Conservation (phyloP, 2,797 vertebrate genomes). For the Toxotes lorentzi region DNA sequence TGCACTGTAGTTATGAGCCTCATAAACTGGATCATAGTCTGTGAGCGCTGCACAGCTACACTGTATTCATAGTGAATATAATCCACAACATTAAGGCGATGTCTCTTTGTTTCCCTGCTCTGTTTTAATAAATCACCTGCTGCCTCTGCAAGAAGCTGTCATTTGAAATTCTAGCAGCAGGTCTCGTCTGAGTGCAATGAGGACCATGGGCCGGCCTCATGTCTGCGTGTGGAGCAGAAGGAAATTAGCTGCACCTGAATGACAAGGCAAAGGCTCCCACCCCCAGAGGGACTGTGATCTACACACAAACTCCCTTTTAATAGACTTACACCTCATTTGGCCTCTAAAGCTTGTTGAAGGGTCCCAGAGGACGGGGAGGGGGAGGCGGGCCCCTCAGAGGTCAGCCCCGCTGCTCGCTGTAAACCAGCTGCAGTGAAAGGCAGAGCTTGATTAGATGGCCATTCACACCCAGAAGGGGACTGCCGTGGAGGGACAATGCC, state of each 20-base stretch:
- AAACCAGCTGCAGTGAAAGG: conserved; percentile 88
- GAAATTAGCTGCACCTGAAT: conserved; percentile 88
- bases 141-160: conserved; percentile 65
- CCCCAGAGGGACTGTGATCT: conserved; percentile 89
- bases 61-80: conserved; percentile 41
- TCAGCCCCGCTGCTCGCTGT: conserved; percentile 80
- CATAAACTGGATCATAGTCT: conserved; percentile 27
- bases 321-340: conserved; percentile 94
- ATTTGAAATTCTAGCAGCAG: conserved; percentile 79
- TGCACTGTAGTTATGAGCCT: conserved; percentile 29
- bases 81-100: conserved; percentile 43
- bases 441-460: conserved; percentile 88
- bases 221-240: conserved; percentile 82
- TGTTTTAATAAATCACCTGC: conserved; percentile 75
- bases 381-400: conserved; percentile 77
- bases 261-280: conserved; percentile 85
- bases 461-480: conserved; percentile 89
- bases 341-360: conserved; percentile 91
- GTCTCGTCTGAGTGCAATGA: conserved; percentile 64
- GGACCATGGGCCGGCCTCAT: conserved; percentile 75
- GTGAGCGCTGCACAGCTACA: conserved; percentile 26
- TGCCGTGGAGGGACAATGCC: conserved; percentile 83
- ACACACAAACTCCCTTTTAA: conserved; percentile 90
- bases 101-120: conserved; percentile 67
- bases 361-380: conserved; percentile 83